Evolutionary conservation across 2,113 vertebrate genomes (phyloP), one percentile per base, ranked within the genome.

Genomic region (Otocyon megalotis): DNA sequence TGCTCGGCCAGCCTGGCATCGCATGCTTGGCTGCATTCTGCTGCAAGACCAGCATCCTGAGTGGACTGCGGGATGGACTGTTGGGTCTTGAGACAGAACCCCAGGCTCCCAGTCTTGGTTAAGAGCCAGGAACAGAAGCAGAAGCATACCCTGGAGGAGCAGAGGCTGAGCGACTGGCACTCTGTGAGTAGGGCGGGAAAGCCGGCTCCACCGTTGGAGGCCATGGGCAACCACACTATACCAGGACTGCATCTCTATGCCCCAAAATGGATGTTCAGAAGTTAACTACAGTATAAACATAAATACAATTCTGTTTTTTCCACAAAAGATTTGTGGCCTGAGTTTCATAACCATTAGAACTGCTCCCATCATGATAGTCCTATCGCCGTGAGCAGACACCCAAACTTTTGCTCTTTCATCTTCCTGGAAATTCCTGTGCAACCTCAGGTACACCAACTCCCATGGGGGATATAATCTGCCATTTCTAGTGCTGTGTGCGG

Each of bases 181-280:
- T 35, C 7, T 0, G 4, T 0, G n/a, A 48, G 22, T 1, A 16
- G 22, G 43, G 12, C 13, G 0, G 0, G 6, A 22, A 1, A 8
- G 20, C 3, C 7, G 48, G 26, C 28, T 2, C 1, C 1, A 19
- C n/a, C 79, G 24, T n/a, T 1, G 16, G 35, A n/a, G n/a, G 11
- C 22, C 81, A 10, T 1, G n/a, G 12, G 14, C 24, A 0, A 43
- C 60, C 14, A 6, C 0, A 0, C 3, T 0, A 24, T 22, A 3
- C 26, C 30, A 3, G 15, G 30, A 24, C 1, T 15, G 28, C 5
- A 5, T 28, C 32, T 72, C 69, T 1, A 43, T 0, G 12, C 53
- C 30, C 63, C 15, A 4, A 7, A 11, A 0, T 0, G 35, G n/a
- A 20, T 4, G 9, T 3, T 63, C 17, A 56, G 14, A 37, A 24